Conservation (phyloP, 1,140 invertebrate species). For the Eriocheir sinensis region DNA sequence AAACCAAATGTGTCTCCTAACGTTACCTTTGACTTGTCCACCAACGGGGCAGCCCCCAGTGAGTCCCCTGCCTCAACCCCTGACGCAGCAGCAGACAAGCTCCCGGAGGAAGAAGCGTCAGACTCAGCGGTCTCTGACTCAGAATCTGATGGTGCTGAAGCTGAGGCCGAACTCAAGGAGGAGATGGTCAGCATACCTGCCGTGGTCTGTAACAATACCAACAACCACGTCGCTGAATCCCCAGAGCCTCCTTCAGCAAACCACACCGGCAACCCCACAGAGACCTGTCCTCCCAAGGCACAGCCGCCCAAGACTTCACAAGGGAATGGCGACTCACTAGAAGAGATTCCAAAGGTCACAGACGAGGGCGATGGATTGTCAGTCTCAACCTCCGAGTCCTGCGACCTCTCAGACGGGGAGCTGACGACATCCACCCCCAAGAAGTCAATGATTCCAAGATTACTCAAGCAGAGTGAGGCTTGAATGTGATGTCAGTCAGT, state of each 20-base stretch:
- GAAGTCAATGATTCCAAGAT: constrained; percentile 72
- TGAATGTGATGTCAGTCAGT: constrained; percentile 27
- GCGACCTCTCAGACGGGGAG: constrained; percentile 65
- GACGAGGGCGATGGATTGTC: constrained; percentile 19
- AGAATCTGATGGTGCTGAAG: constrained; percentile 59
- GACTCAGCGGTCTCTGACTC: constrained; percentile 30
- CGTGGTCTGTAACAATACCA: not conserved
- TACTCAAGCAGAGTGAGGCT: constrained; percentile 51
- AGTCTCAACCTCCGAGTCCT: constrained; percentile 27
- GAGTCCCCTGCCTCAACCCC: not conserved
- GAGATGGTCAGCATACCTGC: constrained; percentile 40
- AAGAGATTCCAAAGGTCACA: not conserved
- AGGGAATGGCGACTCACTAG: not conserved
- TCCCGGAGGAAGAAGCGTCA: constrained; percentile 3
- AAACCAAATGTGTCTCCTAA: not conserved
- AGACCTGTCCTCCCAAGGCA: not conserved
- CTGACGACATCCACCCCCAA: constrained; percentile 61
- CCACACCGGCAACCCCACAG: not conserved
- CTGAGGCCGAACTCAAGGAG: constrained; percentile 30
- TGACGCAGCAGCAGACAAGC: not conserved
- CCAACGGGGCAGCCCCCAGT: not conserved
- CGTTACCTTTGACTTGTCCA: too few species aligned
- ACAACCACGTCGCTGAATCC: not conserved
- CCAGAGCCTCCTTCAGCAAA: not conserved
- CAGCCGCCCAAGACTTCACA: constrained; percentile 27